Base-by-base conservation (phyloP, 2,888 invertebrate genomes). In the Gymnosoma rotundatum region DNA sequence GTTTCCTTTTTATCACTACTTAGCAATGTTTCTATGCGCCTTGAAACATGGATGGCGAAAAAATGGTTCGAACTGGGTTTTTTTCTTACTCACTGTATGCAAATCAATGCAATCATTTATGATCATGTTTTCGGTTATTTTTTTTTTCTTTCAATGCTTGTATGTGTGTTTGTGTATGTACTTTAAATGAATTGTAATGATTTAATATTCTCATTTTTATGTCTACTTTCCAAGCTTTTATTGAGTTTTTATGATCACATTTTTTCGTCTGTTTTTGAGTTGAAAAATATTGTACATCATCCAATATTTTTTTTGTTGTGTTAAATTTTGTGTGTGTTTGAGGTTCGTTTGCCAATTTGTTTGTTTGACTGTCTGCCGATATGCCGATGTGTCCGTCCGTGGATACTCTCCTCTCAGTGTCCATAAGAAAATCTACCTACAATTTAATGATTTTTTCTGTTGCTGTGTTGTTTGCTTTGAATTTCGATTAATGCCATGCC, bases 401-500 rank as follows among this genome's bases (percentile, higher is more conserved):
- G 58, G 75, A 38, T 64, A 58, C 52, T 36, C 66, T 76, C 52
- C 61, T 72, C 52, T 58, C 50, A 45, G 48, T 78, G 73, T 58
- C 78, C 78, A 42, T 63, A 70, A 84, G 48, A 73, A 64, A 70
- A 81, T 54, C 73, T 83, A 69, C 78, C 84, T 78, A 84, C 74
- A 78, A 75, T 58, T 25, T 25, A 25, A 20, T 42, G 64, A 60
- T 70, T 56, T 79, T 75, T 21, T 50, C 50, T 50, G 42, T 42
- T 7, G 50, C 38, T 78, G 66, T 78, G 66, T 83, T 50, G 36
- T 38, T 83, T 81, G 83, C 74, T 83, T 83, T 78, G 61, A 83
- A 85, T 85, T 83, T 84, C 83, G 86, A 81, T 86, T 86, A 84
- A 87, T 89, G 87, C 88, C 88, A 88, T 89, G 88, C 88, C 88